Evolutionary conservation across 2,888 invertebrate species (phyloP), one percentile per base, ranked within the genome.

Genomic region (Calameuta idolon): DNA sequence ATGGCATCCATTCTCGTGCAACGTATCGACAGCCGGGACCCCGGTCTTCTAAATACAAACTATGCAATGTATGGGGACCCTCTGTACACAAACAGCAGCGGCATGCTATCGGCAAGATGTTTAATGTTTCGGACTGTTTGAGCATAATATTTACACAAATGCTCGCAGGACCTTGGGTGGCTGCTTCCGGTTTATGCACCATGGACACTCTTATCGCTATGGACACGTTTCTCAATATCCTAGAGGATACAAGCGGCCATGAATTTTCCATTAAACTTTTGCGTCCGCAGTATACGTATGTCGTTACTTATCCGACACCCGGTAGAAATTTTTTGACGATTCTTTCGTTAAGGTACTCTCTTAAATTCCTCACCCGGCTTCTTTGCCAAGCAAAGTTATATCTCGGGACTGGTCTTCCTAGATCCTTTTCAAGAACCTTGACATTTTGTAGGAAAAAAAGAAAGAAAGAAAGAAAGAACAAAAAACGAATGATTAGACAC

Each of bases 51-150:
- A 74, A 77, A 77, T 69, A 74, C 77, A 77, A 77, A 77, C 77
- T 73, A 74, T 77, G 40, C 77, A 69, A 77, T 77, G 75, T 75
- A 75, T 31, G 71, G 68, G 68, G 40, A 23, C 73, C 76, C n/a
- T 73, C 34, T 55, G 76, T 78, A 78, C 76, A 77, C 77, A 80
- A 79, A 83, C 79, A 81, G 76, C 76, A 74, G 55, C 34, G 73
- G 35, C 40, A 69, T 77, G 81, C 84, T 85, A 88, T 89, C 85
- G 86, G 80, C 83, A 82, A 80, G 86, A 87, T 89, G 90, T 89
- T 89, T 86, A 87, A 87, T 86, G 87, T 88, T 86, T 87, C 86
- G 87, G 79, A 85, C 86, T 87, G 87, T 88, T 90, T 87, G 84
- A 86, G 84, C 84, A 86, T 88, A 89, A 89, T 89, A 88, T 89